phyloP scores from a whole-genome alignment of 2,888 invertebrate genomes.

The Nomada flava region DNA sequence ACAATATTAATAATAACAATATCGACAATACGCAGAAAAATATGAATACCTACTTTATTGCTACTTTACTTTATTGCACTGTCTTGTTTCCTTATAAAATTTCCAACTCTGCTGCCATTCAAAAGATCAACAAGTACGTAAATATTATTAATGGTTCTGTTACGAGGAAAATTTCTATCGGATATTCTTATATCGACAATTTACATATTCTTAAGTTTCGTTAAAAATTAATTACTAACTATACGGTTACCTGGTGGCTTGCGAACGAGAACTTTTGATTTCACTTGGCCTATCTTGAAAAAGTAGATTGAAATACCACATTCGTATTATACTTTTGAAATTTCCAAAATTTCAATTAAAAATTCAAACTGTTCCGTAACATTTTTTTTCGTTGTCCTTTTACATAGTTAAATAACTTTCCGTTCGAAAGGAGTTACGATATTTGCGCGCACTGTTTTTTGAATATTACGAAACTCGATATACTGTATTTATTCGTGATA shows the following conservation, averaged over 20 bases:
- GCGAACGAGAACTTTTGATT: background rate
- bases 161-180: background rate
- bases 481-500: background rate
- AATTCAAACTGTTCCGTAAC: too few species aligned
- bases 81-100: background rate
- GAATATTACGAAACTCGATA: background rate
- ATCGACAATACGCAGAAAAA: background rate
- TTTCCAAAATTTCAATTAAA: background rate
- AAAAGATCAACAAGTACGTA: background rate
- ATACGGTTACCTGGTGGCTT: background rate
- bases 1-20: background rate
- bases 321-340: background rate
- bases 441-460: constrained; percentile 31
- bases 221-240: background rate
- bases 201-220: background rate
- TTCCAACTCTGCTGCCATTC: background rate
- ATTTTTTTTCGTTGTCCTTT: too few species aligned
- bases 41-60: background rate
- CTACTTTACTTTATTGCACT: background rate
- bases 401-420: too few species aligned
- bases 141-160: background rate
- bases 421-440: background rate
- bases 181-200: background rate
- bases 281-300: constrained; percentile 8
- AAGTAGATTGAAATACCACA: background rate